Base-by-base conservation (phyloP, 2,888 invertebrate genomes). In the Cryptus viduatorius region DNA sequence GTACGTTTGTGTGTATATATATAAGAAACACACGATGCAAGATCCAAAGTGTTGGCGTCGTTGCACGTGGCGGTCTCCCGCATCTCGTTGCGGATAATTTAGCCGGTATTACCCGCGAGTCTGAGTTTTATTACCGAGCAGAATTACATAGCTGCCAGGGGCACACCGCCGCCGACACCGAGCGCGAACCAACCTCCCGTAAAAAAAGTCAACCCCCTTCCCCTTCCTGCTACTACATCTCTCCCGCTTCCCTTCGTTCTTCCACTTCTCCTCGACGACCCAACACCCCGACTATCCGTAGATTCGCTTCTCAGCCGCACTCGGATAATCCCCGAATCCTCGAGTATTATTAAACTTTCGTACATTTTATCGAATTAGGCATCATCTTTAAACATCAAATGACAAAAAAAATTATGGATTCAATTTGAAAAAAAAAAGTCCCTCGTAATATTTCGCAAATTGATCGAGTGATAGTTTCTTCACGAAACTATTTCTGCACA, bases 41-140 rank as follows among this genome's bases (percentile, higher is more conserved):
- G 61, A 24, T 56, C 50, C 69, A 69, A 83, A 83, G 79, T 77
- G 83, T 80, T 65, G 65, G 53, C 72, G 56, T 71, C 72, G 79
- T 82, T 79, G 83, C 86, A 86, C 82, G 82, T 81, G 84, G 87
- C 86, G 88, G 80, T 86, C 83, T 86, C 86, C 86, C 85, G 87
- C 88, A 87, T 85, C 89, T 88, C 88, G 89, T 89, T 87, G 88
- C 86, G 89, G 90, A 91, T 91, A 91, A 90, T 90, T 91, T 91
- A 89, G 86, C 88, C 86, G 87, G 88, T 87, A 89, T 90, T 89
- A 91, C 89, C 86, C 86, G 86, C 86, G 89, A 89, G 88, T 87
- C 87, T 89, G 89, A 89, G 89, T 91, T 91, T 91, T 91, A 91
- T 90, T 91, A 90, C 89, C 89, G 79, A 86, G 87, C 86, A 88